phyloP scores from a whole-genome alignment of 2,797 vertebrate species.

The Siniperca obscura region DNA sequence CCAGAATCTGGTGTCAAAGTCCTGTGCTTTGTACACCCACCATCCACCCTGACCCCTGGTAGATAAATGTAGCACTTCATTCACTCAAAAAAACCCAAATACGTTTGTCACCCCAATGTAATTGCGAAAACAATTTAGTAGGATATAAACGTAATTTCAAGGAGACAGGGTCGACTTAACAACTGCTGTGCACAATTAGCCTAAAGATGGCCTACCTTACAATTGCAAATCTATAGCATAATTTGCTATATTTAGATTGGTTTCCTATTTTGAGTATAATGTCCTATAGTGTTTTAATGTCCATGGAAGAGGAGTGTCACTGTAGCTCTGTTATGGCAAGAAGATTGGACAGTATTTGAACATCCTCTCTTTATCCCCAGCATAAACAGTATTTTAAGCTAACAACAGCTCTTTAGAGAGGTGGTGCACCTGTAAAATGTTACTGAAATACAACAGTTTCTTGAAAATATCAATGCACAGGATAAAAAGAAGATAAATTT shows the following conservation, averaged over 20 bases:
- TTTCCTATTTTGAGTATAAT: background rate
- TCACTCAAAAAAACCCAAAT: too few relatives aligned
- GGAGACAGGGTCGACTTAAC: too few relatives aligned
- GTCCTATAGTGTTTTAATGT: background rate
- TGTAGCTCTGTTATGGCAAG: slow-evolving; percentile 3
- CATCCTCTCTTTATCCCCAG: slow-evolving; percentile 7
- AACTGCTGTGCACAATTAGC: background rate
- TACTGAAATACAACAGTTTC: background rate
- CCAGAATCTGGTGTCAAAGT: too few relatives aligned
- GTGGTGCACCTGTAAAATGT: background rate
- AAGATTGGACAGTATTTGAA: slow-evolving; percentile 16
- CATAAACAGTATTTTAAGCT: background rate
- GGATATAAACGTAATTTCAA: too few relatives aligned
- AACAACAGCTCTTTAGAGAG: background rate
- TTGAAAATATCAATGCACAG: background rate
- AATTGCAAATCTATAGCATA: background rate
- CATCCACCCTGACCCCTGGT: too few relatives aligned
- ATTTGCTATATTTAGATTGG: background rate
- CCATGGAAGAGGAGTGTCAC: background rate
- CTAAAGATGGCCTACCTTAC: background rate
- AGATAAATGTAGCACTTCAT: too few relatives aligned
- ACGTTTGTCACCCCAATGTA: too few relatives aligned
- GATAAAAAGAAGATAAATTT: background rate
- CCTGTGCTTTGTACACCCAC: too few relatives aligned
- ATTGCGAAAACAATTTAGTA: too few relatives aligned